Evolutionary conservation across 2,113 vertebrate species (phyloP).

Genomic region (Lampris megalopsis): DNA sequence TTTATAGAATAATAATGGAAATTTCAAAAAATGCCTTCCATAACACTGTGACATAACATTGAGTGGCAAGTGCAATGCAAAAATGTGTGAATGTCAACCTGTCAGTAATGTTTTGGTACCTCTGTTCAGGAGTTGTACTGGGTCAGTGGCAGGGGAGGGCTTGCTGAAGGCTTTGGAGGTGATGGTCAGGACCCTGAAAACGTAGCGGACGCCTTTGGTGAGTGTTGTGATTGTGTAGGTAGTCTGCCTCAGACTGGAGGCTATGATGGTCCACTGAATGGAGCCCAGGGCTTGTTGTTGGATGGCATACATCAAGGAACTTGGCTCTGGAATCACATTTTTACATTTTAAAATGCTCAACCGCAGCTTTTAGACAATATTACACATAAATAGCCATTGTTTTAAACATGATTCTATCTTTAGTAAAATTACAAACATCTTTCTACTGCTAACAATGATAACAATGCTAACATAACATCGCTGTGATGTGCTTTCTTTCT

Average conservation of each 20-base stretch:
- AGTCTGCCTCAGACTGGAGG: constrained; percentile 85
- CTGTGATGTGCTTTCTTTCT: no score
- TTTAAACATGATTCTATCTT: no score
- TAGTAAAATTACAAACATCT: no score
- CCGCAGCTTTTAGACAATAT: not conserved
- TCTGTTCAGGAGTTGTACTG: constrained; percentile 87
- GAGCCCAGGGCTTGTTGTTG: constrained; percentile 95
- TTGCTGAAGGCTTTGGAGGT: constrained; percentile 95
- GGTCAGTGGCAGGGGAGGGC: constrained; percentile 88
- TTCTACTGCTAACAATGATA: no score
- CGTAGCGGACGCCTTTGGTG: constrained; percentile 89
- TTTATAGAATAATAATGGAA: no score
- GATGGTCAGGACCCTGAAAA: constrained; percentile 92
- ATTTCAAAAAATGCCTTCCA: no score
- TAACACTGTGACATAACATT: no score
- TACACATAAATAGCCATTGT: not conserved
- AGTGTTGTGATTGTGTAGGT: constrained; percentile 85
- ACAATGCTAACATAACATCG: no score
- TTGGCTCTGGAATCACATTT: constrained; percentile 82
- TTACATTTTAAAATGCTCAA: not conserved
- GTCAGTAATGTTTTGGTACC: constrained; percentile 75
- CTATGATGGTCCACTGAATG: constrained; percentile 92
- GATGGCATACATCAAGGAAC: constrained; percentile 89
- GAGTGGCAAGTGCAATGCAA: not conserved
- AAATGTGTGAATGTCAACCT: not conserved